Evolutionary conservation across 37 sponge, comb jelly and placozoan genomes (phyloP), one percentile per base, ranked within the genome.

Genomic region (Agelas oroides): DNA sequence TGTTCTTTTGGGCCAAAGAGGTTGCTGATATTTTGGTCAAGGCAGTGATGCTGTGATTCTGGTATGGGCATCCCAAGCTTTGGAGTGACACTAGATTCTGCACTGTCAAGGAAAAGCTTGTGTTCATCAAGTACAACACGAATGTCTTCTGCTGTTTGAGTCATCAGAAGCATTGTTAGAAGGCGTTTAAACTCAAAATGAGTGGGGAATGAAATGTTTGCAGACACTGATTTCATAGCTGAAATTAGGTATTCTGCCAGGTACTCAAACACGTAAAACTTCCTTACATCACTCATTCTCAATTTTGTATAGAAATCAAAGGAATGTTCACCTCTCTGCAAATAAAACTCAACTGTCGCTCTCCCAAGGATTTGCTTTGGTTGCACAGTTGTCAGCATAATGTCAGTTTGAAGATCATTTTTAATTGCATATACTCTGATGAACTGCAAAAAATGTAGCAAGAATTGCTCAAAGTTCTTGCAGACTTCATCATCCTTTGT

Each of bases 41-140:
- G 61, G 54, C 79, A 41, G 52, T 60, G 56, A 32, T 75, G 80
- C 32, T 14, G 73, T 17, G 19, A 25, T 55, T 53, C 25, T 30
- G 90, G 90, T 19, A 90, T 84, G 21, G 64, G 37, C 17, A 64
- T 35, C 23, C 90, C 90, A 53, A 78, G 73, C 32, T 58, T 70
- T 23, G 37, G 41, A 21, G 23, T 39, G 61, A 65, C 33, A 13
- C 37, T 25, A 23, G 27, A 2, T 14, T 61, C 25, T 61, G 27
- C 62, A 27, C 25, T 25, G n/a, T 27, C 62, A 23, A 61, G 27
- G n/a, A 25, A 25, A 5, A 61, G n/a, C 5, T 2, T 14, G 2
- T 61, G 3, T 23, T 61, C 62, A 27, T 61, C 62, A 5, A 61
- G 62, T 27, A 61, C 25, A 14, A 14, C 62, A 23, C 25, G 62